Evolutionary conservation across 2,797 vertebrate genomes (phyloP).

Genomic region (Peromyscus aztecus): DNA sequence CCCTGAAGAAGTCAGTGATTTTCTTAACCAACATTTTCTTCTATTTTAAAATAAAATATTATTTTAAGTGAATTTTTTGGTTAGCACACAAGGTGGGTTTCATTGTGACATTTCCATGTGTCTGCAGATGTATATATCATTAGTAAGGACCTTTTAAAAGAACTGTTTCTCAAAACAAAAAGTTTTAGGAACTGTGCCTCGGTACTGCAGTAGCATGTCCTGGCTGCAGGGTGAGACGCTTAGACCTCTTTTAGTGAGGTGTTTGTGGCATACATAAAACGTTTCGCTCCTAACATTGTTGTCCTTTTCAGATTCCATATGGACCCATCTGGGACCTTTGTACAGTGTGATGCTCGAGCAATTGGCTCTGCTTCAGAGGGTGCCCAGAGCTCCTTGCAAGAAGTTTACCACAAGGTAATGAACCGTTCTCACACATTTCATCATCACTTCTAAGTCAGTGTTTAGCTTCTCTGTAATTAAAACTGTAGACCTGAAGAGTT

Average conservation of each 20-base stretch:
- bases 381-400: slow-evolving; percentile 98
- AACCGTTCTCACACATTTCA: not conserved
- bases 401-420: slow-evolving; percentile 98
- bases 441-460: not conserved
- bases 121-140: too few species aligned
- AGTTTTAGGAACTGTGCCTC: not conserved
- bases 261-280: slow-evolving; percentile 26
- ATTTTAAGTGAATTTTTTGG: not conserved
- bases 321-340: slow-evolving; percentile 99
- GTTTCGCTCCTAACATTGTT: not conserved
- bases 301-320: slow-evolving; percentile 94
- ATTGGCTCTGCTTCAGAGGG: slow-evolving; percentile 99
- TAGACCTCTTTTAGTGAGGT: not conserved
- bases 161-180: slow-evolving; percentile 8
- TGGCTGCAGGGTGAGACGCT: not conserved
- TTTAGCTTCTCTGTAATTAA: slow-evolving; percentile 10
- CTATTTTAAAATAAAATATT: not conserved
- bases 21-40: not conserved
- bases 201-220: slow-evolving; percentile 39
- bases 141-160: slow-evolving; percentile 20
- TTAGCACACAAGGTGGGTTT: not conserved
- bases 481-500: not conserved
- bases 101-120: not conserved
- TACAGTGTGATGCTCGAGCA: slow-evolving; percentile 97
- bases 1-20: slow-evolving; percentile 1